Evolutionary conservation across 2,888 invertebrate species (phyloP).

Genomic region (Philereme transversata): DNA sequence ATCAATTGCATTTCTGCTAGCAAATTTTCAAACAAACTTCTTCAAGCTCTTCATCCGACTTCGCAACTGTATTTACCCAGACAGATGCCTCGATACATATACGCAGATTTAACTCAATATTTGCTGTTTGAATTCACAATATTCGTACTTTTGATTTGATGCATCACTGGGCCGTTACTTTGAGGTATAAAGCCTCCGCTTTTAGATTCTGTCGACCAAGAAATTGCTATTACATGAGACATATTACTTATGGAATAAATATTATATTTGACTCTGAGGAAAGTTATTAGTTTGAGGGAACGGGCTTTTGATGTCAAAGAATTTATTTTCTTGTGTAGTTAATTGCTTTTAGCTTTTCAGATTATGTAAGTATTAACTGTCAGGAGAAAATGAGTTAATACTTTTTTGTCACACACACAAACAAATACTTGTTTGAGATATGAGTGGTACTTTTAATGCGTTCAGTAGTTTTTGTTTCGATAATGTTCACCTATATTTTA

Average conservation of each 20-base stretch:
- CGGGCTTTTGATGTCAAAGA: slow-evolving; percentile 7
- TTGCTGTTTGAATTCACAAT: slow-evolving; percentile 11
- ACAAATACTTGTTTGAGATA: too few relatives aligned
- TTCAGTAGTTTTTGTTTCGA: too few relatives aligned
- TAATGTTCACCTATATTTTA: too few relatives aligned
- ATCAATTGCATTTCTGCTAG: not conserved
- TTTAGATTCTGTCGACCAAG: slow-evolving; percentile 49
- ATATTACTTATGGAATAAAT: slow-evolving; percentile 32
- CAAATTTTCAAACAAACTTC: not conserved
- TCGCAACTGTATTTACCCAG: slow-evolving; percentile 11
- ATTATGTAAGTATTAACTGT: too few relatives aligned
- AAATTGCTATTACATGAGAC: slow-evolving; percentile 50
- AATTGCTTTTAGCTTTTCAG: not conserved
- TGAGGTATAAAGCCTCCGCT: slow-evolving; percentile 40
- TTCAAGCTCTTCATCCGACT: not conserved
- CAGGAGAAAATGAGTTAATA: too few relatives aligned
- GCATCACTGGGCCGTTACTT: slow-evolving; percentile 44
- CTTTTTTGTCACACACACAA: too few relatives aligned
- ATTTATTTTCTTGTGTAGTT: slow-evolving; percentile 1
- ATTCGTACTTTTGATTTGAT: slow-evolving; percentile 52
- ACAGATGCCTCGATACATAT: slow-evolving; percentile 11
- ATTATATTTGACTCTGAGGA: slow-evolving; percentile 25
- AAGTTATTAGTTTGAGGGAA: slow-evolving; percentile 16
- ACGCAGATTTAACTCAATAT: slow-evolving; percentile 26
- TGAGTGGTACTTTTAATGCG: too few relatives aligned